Base-by-base conservation (phyloP, 2,888 invertebrate genomes). In the Ochropleura leucogaster region DNA sequence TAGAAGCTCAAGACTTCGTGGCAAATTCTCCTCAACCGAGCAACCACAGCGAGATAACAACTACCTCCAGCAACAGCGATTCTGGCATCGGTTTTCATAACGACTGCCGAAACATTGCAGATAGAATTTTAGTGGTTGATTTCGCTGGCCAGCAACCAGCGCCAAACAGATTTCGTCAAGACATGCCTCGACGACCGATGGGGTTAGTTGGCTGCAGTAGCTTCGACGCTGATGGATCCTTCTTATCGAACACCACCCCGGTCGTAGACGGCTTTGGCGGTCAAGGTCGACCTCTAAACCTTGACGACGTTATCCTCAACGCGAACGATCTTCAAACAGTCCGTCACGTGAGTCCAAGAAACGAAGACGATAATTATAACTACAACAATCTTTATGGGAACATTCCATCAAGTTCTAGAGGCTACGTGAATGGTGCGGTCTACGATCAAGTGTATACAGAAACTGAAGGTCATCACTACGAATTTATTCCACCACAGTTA, bases 31-130 rank as follows among this genome's bases (percentile, higher is more conserved):
- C 98, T 0, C 98, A 98, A 86, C 98, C 98, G 0, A 98, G 98
- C 91, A 98, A 98, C 89, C 97, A 98, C 79, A 98, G 98, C 89
- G 98, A 98, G 85, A 97, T 98, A 12, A 98, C 98, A 0, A 98
- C 98, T 0, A 98, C 98, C 40, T 99, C 99, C 0, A 99, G 99
- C 87, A 99, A 99, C 92, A 99, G 99, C 74, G 99, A 99, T 92
- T 99, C 99, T 3, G 99, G 99, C 0, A 99, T 99, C 79, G 99
- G 99, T 0, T 99, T 99, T 89, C 97, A 98, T 83, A 99, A 99
- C 88, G 99, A 99, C 88, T 98, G 98, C 88, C 97, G 98, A 14
- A 98, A 98, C 89, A 97, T 98, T 69, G 98, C 98, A 0, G 98
- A 98, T 91, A 96, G 98, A 76, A 98, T 98, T 87, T 92, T 98